Conservation (phyloP, 64 coral and sea anemone species). For the Actinia tenebrosa region DNA sequence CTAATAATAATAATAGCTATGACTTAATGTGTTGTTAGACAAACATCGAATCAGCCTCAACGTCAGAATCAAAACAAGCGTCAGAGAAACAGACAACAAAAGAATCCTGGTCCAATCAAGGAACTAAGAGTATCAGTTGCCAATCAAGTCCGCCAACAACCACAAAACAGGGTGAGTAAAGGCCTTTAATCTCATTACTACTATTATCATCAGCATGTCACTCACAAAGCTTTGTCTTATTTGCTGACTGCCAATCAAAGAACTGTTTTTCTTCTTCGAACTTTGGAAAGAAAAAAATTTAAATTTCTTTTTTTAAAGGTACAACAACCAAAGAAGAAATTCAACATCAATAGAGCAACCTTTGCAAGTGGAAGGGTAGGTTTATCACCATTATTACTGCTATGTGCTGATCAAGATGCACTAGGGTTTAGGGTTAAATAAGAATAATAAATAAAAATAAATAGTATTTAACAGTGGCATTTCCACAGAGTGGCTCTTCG, state of each 20-base stretch:
- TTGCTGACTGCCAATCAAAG: background rate
- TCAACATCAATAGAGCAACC: background rate
- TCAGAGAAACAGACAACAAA: background rate
- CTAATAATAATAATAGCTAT: too few relatives aligned
- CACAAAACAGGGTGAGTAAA: background rate
- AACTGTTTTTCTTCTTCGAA: background rate
- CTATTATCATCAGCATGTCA: too few relatives aligned
- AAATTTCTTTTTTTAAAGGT: background rate
- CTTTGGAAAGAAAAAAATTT: background rate
- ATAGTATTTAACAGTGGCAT: too few relatives aligned
- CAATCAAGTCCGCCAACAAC: background rate
- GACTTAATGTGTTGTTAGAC: background rate
- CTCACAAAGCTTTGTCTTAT: too few relatives aligned
- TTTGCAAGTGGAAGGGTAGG: slow-evolving; percentile 4
- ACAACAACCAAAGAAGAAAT: slow-evolving; percentile 2
- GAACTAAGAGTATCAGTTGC: slow-evolving; percentile 5
- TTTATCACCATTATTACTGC: background rate
- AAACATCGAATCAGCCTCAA: background rate
- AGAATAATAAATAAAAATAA: too few relatives aligned
- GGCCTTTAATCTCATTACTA: too few relatives aligned
- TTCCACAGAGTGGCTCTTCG: too few relatives aligned
- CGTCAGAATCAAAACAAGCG: background rate
- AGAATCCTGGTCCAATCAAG: background rate
- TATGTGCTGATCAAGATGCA: too few relatives aligned
- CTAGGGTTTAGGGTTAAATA: too few relatives aligned